Evolutionary conservation across 1,140 invertebrate genomes (phyloP).

Genomic region (Hyles euphorbiae): DNA sequence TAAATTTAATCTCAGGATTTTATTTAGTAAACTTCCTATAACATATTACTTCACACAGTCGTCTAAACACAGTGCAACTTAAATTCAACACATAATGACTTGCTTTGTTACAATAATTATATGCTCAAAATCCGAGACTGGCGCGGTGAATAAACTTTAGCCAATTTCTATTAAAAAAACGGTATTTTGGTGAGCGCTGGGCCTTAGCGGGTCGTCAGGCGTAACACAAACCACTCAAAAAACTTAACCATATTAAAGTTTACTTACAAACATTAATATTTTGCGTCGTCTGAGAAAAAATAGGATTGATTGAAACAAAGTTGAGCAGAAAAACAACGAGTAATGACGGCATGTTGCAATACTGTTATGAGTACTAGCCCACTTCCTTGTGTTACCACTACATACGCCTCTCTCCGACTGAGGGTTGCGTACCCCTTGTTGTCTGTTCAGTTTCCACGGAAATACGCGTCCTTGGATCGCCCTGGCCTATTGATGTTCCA

Average conservation of each 20-base stretch:
- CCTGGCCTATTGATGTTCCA: slow-evolving; percentile 49
- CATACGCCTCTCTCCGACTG: slow-evolving; percentile 9
- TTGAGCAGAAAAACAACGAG: slow-evolving; percentile 18
- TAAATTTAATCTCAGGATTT: too few species aligned
- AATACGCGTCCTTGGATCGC: slow-evolving; percentile 57
- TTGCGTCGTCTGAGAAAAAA: slow-evolving; percentile 73
- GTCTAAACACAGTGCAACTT: too few species aligned
- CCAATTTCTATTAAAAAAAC: slow-evolving; percentile 8
- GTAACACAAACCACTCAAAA: slow-evolving; percentile 1
- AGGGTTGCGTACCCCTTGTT: slow-evolving; percentile 13
- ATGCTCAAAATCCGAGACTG: neutral
- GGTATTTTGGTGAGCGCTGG: slow-evolving; percentile 7
- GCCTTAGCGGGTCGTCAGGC: slow-evolving; percentile 8
- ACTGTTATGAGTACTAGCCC: neutral
- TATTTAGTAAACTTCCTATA: too few species aligned
- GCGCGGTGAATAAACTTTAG: slow-evolving; percentile 10
- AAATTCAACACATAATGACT: too few species aligned
- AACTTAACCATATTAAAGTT: slow-evolving; percentile 1
- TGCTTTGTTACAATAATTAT: too few species aligned
- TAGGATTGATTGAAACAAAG: slow-evolving; percentile 21
- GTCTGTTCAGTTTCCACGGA: slow-evolving; percentile 54
- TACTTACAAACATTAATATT: slow-evolving; percentile 78
- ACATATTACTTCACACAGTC: too few species aligned
- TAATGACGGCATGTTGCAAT: slow-evolving; percentile 9
- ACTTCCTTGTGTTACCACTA: neutral